Evolutionary conservation across 2,113 vertebrate species (phyloP), one percentile per base, ranked within the genome.

Genomic region (Cephalopterus ornatus): DNA sequence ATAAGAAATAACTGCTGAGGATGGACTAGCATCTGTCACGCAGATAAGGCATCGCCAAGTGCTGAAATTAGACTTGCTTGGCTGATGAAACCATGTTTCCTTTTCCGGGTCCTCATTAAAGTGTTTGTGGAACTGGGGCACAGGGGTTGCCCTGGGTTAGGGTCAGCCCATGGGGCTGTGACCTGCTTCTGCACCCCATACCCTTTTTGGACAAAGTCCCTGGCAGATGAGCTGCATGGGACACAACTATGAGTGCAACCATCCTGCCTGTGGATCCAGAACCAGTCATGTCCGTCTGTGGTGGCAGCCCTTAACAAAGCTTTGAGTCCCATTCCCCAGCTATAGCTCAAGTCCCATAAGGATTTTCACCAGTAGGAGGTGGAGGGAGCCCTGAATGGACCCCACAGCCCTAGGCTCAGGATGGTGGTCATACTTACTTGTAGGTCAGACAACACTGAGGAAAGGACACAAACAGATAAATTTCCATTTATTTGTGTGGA

Each of bases 321-420:
- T 2, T 3, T 50, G 26, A 33, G 14, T 5, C 7, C 21, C 0
- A 0, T 49, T 7, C 8, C 8, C 4, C 14, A 30, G 1, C 14
- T 39, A 14, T 32, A 53, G 16, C n/a, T 66, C 23, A 52, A 4
- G 11, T 52, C 37, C 4, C 1, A 1, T 5, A 27, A 26, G 11
- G 3, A 5, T 58, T 78, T 70, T 39, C 13, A 59, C 5, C 16
- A 22, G 9, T 14, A 82, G 30, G n/a, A 50, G 6, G 16, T 47
- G 21, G 7, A 6, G 7, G 39, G 22, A 4, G 6, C 9, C 27
- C 42, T 59, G 18, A 67, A 15, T 0, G 0, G 12, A 65, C 12
- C 1, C 0, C 1, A 23, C 5, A 28, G 23, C 58, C 62, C 20
- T 0, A 1, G n/a, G 22, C 9, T 6, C 11, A 11, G 22, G 20